A percentile compares a stretch with the other conserved stretches of the same genome.
phyloP scores from a whole-genome alignment of 2,888 invertebrate genomes.

The Nematopogon swammerdamellus region DNA sequence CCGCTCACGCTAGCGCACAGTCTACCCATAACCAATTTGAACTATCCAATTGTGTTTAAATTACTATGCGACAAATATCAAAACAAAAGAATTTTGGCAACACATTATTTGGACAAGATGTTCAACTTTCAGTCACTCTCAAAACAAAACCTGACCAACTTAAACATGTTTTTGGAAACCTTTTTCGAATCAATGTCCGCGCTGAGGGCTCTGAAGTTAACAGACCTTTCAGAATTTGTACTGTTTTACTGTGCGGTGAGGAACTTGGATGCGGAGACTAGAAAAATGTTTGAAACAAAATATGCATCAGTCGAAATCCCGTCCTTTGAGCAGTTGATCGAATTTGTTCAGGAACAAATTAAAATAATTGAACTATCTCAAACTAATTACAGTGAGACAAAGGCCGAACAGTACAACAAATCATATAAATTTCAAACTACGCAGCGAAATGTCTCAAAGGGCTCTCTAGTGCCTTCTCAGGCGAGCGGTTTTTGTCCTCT shows the following conservation, averaged over 20 bases:
- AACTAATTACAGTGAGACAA: neutral
- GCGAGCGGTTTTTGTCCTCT: too few relatives aligned
- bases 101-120: neutral
- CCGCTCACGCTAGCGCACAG: too few relatives aligned
- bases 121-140: neutral
- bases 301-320: neutral
- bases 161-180: neutral
- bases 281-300: neutral
- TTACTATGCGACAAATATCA: neutral
- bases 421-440: neutral
- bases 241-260: neutral
- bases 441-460: neutral
- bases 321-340: neutral
- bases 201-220: neutral
- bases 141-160: neutral
- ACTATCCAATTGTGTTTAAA: neutral
- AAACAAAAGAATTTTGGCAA: neutral
- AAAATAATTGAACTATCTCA: neutral
- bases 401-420: neutral
- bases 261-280: neutral
- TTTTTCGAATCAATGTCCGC: neutral
- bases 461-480: neutral
- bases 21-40: neutral
- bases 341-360: neutral
- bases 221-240: neutral